phyloP scores from a whole-genome alignment of 2,797 vertebrate genomes.

The Crypturellus tataupa region DNA sequence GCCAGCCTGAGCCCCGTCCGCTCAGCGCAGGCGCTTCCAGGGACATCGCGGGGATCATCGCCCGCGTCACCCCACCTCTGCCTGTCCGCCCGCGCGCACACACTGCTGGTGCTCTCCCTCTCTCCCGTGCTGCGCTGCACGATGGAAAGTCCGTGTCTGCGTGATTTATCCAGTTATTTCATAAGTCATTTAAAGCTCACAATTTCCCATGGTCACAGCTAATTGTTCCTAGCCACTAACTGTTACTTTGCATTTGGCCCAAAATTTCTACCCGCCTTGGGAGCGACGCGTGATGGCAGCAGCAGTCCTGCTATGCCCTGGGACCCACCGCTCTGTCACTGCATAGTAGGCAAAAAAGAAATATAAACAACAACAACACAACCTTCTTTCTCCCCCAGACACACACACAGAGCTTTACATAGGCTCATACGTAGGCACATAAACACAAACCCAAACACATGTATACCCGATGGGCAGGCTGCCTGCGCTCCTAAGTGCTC shows the following conservation, averaged over 20 bases:
- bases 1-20: neutral
- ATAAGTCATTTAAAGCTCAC: neutral
- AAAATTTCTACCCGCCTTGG: neutral
- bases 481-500: neutral
- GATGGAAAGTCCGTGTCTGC: neutral
- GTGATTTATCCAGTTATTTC: slow-evolving; percentile 9
- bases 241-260: neutral
- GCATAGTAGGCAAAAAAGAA: neutral
- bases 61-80: neutral
- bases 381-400: neutral
- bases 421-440: neutral
- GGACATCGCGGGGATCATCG: neutral
- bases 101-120: neutral
- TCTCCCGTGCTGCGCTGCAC: neutral
- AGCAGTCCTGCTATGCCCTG: neutral
- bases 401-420: neutral
- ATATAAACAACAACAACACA: neutral
- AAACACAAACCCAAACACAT: slow-evolving; percentile 2
- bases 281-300: neutral
- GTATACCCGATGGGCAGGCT: fast-evolving
- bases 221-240: neutral
- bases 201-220: neutral
- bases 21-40: fast-evolving
- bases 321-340: neutral
- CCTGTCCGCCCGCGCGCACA: neutral